These are phyloP conservation scores for Zosterops hypoxanthus DNA, from an alignment of 2,113 vertebrate species.

Conservation along the genomic window DNA sequence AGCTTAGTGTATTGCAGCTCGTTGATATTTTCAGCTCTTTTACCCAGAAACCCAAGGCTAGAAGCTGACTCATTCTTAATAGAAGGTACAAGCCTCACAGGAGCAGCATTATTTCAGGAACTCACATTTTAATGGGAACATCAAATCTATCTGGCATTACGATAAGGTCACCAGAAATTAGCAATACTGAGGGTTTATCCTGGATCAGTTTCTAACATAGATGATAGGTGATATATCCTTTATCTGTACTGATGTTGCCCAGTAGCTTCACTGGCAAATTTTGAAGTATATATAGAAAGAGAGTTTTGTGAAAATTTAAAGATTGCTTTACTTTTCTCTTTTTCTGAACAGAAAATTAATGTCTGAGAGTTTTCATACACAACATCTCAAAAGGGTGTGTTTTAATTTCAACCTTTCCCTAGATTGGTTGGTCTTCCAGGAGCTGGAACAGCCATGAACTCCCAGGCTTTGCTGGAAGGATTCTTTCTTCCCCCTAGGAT, in stretches of 20 bases:
- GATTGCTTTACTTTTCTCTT: background rate
- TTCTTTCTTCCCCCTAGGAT: background rate
- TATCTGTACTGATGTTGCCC: background rate
- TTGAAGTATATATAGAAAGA: background rate
- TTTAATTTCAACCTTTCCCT: background rate
- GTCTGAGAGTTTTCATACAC: background rate
- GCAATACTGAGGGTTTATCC: background rate
- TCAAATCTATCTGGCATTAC: background rate
- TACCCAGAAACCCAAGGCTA: background rate
- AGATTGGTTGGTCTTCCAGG: background rate
- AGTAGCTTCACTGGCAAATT: background rate
- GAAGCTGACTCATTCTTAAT: constrained; percentile 8
- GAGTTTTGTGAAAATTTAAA: background rate
- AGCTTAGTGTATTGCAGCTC: background rate
- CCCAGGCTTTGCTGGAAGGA: background rate
- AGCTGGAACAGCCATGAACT: background rate
- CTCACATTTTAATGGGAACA: background rate
- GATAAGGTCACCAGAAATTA: background rate
- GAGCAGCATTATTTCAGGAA: background rate
- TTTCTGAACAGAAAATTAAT: background rate
- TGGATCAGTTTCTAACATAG: background rate
- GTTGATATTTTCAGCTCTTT: background rate
- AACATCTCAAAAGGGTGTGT: background rate
- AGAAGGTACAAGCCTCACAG: background rate
- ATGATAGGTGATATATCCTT: background rate